A percentile compares a stretch with the other conserved stretches of the same genome.
Conservation (phyloP, 2,113 vertebrate genomes). For the Aegithalos caudatus region DNA sequence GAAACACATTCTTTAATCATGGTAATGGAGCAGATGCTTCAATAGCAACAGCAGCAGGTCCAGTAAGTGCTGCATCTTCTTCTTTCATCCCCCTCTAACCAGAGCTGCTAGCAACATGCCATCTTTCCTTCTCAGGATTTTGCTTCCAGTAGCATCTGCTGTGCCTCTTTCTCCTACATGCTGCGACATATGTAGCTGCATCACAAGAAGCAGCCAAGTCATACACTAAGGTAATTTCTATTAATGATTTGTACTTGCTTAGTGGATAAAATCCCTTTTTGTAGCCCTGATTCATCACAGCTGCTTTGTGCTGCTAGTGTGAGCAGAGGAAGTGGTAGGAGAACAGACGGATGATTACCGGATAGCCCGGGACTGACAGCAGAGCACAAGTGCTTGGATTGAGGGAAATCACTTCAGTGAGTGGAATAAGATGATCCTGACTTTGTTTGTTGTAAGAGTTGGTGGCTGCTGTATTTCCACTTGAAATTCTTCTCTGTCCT, state of each 20-base stretch:
- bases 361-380: background rate
- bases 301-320: background rate
- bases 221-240: constrained; percentile 58
- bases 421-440: background rate
- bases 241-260: constrained; percentile 53
- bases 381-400: background rate
- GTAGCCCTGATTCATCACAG: constrained; percentile 6
- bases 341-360: background rate
- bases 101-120: constrained; percentile 47
- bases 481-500: background rate
- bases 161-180: constrained; percentile 30
- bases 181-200: constrained; percentile 47
- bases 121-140: constrained; percentile 59
- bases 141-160: constrained; percentile 68
- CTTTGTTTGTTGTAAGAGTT: background rate
- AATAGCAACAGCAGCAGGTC: constrained; percentile 58
- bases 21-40: constrained; percentile 62
- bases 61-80: constrained; percentile 49
- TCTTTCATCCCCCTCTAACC: constrained; percentile 41
- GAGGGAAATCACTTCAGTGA: background rate
- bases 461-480: background rate
- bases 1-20: constrained; percentile 43
- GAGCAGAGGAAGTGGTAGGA: background rate
- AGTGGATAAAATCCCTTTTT: constrained; percentile 11
- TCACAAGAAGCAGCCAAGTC: constrained; percentile 52